Base-by-base conservation (phyloP, 1,140 invertebrate genomes). In the Augochlora pura region DNA sequence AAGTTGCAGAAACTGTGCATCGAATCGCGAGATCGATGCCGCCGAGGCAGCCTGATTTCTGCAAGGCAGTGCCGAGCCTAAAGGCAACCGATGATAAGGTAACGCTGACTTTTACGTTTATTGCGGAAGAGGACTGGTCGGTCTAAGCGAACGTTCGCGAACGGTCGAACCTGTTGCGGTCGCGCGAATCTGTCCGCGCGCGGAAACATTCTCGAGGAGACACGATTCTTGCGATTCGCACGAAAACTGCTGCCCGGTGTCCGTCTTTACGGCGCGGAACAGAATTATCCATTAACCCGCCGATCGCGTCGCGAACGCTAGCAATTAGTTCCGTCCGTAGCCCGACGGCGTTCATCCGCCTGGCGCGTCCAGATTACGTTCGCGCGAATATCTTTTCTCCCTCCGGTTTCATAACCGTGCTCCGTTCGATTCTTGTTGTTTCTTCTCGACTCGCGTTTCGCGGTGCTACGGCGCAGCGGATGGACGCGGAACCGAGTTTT, bases 221-320 rank as follows among this genome's bases (percentile, higher is more conserved):
- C 82, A 82, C 73, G 82, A 84, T 78, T 82, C 71, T 69, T 59
- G 46, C 63, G 57, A 54, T 70, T 57, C 38, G 32, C n/a, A n/a
- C 54, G 54, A 57, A n/a, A 57, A 57, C 0, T 84, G 59, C 18
- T 78, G 60, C 57, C 64, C 77, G 65, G 73, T 62, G 65, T 74
- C 72, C 18, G 49, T 52, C 49, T 63, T 76, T 69, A 67, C 72
- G 80, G 82, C 70, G 16, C 77, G 80, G 83, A n/a, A 78, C 81
- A 74, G 88, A 89, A 90, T 90, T 88, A 90, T 88, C 88, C 85
- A 90, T 90, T 88, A 89, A 89, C 82, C 80, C 84, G 32, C 32
- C 32, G 32, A 32, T 32, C 4, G 32, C 32, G 32, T 2, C 32
- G 86, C 69, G 86, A 88, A 87, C 83, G 86, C 78, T 2, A 10